Conservation (phyloP, 2,113 vertebrate species). For the Alces alces region DNA sequence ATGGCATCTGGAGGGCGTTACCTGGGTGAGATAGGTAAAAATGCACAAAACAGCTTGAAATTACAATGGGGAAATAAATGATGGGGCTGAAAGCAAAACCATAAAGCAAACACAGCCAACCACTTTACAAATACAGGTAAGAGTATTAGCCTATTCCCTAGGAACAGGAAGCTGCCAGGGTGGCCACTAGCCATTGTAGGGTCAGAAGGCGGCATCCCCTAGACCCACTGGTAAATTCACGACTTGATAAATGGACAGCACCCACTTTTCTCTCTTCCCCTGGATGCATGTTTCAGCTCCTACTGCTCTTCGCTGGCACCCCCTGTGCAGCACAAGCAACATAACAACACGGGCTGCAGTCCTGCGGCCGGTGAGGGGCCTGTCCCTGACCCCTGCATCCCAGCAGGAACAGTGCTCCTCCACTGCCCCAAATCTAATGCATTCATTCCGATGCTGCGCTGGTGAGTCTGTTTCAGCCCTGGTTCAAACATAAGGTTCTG, state of each 20-base stretch:
- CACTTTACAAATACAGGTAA: neutral
- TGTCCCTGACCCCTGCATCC: neutral
- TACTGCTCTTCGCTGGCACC: neutral
- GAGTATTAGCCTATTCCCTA: neutral
- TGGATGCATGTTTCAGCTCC: neutral
- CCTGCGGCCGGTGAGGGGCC: neutral
- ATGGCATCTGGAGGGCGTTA: no score
- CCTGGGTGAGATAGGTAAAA: no score
- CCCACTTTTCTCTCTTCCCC: neutral
- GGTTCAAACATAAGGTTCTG: neutral
- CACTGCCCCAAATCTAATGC: neutral
- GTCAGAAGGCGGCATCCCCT: neutral
- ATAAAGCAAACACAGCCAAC: no score
- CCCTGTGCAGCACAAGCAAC: neutral
- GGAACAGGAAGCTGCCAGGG: neutral
- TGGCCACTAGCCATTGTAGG: neutral
- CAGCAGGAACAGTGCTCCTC: neutral
- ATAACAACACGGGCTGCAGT: neutral
- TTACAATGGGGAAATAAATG: no score
- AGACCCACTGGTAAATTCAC: neutral
- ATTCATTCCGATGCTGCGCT: neutral
- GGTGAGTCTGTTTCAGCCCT: neutral
- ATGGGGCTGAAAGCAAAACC: no score
- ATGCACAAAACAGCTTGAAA: no score
- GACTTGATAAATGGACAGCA: neutral